Percentiles rank a stretch among this genome's conserved stretches.
phyloP scores from a whole-genome alignment of 2,888 invertebrate species.

The Eupithecia subumbrata region DNA sequence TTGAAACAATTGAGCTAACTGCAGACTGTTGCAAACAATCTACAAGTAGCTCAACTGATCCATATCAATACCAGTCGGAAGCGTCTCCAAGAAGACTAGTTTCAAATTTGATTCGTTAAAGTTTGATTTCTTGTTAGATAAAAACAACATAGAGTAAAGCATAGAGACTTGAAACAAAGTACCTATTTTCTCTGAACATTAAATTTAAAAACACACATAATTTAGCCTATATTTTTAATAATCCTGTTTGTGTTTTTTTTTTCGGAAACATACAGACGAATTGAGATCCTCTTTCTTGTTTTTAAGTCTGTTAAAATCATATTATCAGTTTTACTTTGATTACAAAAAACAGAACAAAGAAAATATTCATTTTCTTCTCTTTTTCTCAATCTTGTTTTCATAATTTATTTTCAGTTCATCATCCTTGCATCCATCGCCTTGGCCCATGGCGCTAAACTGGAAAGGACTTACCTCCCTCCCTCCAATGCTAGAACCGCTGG shows the following conservation, averaged over 20 bases:
- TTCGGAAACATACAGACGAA: not conserved
- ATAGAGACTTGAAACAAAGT: not conserved
- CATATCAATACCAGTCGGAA: no score
- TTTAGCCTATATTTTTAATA: not conserved
- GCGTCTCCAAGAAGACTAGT: no score
- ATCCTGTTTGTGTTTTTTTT: not conserved
- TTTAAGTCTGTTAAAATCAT: not conserved
- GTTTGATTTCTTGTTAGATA: not conserved
- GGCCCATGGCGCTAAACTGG: constrained; percentile 69
- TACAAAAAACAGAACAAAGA: not conserved
- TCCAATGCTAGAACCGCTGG: constrained; percentile 60
- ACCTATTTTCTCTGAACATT: not conserved
- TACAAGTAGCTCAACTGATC: no score
- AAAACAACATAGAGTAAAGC: not conserved
- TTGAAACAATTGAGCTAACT: no score
- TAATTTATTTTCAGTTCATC: constrained; percentile 60
- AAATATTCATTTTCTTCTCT: not conserved
- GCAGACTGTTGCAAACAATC: no score
- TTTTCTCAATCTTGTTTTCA: not conserved
- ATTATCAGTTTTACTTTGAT: not conserved
- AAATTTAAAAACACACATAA: not conserved
- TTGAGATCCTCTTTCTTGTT: not conserved
- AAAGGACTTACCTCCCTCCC: constrained; percentile 74
- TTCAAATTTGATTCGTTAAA: not conserved
- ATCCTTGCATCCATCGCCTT: constrained; percentile 62